Percentiles rank a stretch among this genome's conserved stretches.
Conservation (phyloP, 1,140 invertebrate species). For the Drosophila nannoptera region DNA sequence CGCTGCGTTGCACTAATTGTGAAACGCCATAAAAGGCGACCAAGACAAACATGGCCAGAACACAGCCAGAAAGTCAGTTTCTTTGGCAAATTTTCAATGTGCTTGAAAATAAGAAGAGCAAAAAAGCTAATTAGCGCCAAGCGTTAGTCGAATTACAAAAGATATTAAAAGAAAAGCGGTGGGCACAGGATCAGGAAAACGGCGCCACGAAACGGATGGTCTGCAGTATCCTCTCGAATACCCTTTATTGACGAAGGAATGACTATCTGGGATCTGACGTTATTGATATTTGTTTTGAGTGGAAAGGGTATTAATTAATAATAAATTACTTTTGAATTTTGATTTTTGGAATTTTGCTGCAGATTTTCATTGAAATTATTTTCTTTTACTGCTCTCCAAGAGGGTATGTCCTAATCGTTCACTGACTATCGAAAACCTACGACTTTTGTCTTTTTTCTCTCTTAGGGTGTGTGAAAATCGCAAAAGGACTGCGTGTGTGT, state of each 20-base stretch:
- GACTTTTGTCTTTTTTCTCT: constrained; percentile 25
- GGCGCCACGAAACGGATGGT: constrained; percentile 66
- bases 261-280: no score
- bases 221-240: constrained; percentile 26
- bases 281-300: no score
- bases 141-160: no score
- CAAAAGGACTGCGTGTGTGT: constrained; percentile 34
- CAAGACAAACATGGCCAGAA: neutral
- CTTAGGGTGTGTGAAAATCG: constrained; percentile 42
- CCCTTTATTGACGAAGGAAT: neutral
- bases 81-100: constrained; percentile 2
- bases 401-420: neutral
- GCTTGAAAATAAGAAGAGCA: neutral
- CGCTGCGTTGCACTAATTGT: constrained; percentile 71
- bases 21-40: constrained; percentile 59
- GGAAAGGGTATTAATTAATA: no score
- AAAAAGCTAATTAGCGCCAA: constrained; percentile 66
- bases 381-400: no score
- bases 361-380: no score
- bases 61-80: neutral
- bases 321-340: no score
- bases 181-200: constrained; percentile 62
- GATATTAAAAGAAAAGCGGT: neutral
- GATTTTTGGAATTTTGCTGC: no score
- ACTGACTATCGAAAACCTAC: constrained; percentile 1